Conservation (phyloP, 1,140 invertebrate species). For the Campoletis sonorensis region DNA sequence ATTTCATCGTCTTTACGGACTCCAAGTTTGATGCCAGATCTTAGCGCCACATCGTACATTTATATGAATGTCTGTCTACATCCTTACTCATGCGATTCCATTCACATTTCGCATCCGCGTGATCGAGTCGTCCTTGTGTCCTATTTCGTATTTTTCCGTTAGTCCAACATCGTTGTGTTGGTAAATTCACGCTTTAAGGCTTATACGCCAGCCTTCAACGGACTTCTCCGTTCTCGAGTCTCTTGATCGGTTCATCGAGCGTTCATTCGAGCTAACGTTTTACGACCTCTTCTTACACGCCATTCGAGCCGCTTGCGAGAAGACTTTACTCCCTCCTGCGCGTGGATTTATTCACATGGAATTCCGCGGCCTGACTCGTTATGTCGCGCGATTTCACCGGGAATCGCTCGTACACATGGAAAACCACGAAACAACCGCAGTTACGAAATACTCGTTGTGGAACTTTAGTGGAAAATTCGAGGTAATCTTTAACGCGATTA, state of each 20-base stretch:
- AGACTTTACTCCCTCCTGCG: neutral
- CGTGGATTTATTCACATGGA: slow-evolving; percentile 43
- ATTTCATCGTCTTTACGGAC: no score
- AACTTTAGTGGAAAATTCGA: no score
- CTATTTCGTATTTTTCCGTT: slow-evolving; percentile 35
- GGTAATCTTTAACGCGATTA: no score
- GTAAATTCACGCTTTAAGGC: neutral
- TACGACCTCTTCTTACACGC: slow-evolving; percentile 54
- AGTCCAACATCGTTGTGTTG: neutral
- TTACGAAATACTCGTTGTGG: no score
- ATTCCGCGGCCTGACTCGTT: slow-evolving; percentile 33
- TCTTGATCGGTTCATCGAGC: slow-evolving; percentile 33
- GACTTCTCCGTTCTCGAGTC: neutral
- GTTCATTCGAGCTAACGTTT: slow-evolving; percentile 48
- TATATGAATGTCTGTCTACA: neutral
- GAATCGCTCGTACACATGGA: slow-evolving; percentile 19
- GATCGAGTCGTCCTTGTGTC: slow-evolving; percentile 42
- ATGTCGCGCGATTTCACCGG: slow-evolving; percentile 39
- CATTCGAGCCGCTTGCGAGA: slow-evolving; percentile 31
- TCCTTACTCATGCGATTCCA: slow-evolving; percentile 19
- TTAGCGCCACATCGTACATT: neutral
- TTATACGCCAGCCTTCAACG: neutral
- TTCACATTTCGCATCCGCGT: slow-evolving; percentile 42
- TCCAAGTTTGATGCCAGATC: no score
- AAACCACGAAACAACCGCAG: slow-evolving; percentile 5